A percentile compares a stretch with the other conserved stretches of the same genome.
Evolutionary conservation across 2,797 vertebrate species (phyloP).

Genomic region (Lepilemur ruficaudatus): DNA sequence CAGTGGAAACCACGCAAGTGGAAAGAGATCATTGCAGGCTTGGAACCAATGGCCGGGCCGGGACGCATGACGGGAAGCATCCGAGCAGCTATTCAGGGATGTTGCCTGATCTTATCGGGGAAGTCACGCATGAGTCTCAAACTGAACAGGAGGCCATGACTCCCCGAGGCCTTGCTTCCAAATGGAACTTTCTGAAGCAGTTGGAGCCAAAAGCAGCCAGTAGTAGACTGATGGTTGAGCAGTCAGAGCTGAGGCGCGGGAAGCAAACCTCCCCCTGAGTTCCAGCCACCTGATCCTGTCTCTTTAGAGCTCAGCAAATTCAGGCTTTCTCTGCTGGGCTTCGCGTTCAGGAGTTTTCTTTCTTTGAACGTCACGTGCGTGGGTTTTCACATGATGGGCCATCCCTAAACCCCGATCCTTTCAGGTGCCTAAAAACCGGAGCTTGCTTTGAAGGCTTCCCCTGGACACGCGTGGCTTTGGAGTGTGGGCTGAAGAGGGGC

Average conservation of each 20-base stretch:
- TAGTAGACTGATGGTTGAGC: not conserved
- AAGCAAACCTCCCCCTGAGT: not conserved
- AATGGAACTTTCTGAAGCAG: slow-evolving; percentile 79
- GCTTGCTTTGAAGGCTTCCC: not conserved
- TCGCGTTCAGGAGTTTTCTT: not conserved
- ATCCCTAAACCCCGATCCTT: not conserved
- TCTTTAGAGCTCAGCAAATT: not conserved
- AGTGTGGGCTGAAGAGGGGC: not conserved
- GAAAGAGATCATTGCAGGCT: slow-evolving; percentile 85
- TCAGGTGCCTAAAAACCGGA: not conserved
- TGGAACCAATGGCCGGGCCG: slow-evolving; percentile 89
- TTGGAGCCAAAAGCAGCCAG: slow-evolving; percentile 17
- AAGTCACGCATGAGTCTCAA: slow-evolving; percentile 83
- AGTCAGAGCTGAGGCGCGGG: not conserved
- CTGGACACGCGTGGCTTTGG: not conserved
- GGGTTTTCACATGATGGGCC: not conserved
- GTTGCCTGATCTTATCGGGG: slow-evolving; percentile 88
- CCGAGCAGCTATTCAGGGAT: slow-evolving; percentile 87
- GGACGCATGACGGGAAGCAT: slow-evolving; percentile 82
- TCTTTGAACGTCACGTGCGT: not conserved
- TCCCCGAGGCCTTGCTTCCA: slow-evolving; percentile 77
- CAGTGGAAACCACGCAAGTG: slow-evolving; percentile 88
- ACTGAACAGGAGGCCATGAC: slow-evolving; percentile 71
- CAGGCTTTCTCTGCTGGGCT: not conserved
- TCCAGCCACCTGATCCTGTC: not conserved